phyloP scores from a whole-genome alignment of 2,113 vertebrate genomes.

The Romanogobio albipinnatus region DNA sequence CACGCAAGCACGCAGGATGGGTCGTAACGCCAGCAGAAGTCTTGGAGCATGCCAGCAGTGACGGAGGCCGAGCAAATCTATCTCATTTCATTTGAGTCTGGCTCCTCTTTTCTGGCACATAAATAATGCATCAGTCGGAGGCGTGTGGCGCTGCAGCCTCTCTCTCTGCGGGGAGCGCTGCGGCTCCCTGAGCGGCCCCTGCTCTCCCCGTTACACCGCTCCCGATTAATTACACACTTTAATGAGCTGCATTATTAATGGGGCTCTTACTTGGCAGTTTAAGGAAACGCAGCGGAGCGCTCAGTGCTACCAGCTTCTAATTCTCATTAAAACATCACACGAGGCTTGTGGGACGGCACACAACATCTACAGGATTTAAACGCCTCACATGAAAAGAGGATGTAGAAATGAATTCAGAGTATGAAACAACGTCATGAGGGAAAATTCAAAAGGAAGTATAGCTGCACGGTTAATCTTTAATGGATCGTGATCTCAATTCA shows the following conservation, averaged over 20 bases:
- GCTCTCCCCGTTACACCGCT: constrained; percentile 74
- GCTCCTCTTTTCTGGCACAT: constrained; percentile 66
- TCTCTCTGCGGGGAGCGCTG: constrained; percentile 52
- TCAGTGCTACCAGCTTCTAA: constrained; percentile 75
- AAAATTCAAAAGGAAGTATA: not conserved
- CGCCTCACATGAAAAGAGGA: not conserved
- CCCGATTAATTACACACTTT: constrained; percentile 99
- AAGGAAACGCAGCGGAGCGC: constrained; percentile 87
- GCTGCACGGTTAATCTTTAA: no score
- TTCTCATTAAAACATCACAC: constrained; percentile 97
- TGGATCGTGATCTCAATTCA: no score
- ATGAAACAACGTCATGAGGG: not conserved
- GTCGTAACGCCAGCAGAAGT: constrained; percentile 64
- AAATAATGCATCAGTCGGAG: constrained; percentile 71
- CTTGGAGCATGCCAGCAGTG: constrained; percentile 57
- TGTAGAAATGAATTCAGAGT: not conserved
- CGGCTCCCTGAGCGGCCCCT: constrained; percentile 56
- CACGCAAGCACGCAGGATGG: constrained; percentile 61
- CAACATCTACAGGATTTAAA: constrained; percentile 59
- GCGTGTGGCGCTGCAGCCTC: constrained; percentile 61
- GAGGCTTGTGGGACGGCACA: constrained; percentile 86
- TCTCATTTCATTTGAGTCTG: constrained; percentile 45
- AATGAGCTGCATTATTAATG: constrained; percentile 99
- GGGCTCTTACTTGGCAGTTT: constrained; percentile 98
- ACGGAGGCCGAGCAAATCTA: constrained; percentile 54